Conservation (phyloP, 1,140 invertebrate species). For the Polypedilum vanderplanki region DNA sequence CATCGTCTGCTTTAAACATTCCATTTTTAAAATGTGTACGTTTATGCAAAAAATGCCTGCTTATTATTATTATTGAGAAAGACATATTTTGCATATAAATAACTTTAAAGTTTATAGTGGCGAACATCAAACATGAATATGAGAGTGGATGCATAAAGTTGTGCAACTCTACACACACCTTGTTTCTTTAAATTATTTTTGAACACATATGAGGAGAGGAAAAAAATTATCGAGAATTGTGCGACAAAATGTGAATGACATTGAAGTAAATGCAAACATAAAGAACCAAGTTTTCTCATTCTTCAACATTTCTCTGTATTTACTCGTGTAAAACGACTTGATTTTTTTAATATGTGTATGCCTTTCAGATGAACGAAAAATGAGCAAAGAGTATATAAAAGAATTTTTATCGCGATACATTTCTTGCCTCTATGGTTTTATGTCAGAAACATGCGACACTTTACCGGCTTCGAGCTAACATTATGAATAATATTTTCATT, state of each 20-base stretch:
- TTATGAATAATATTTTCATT: conserved; percentile 7
- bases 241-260: conserved; percentile 16
- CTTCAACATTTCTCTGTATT: background rate
- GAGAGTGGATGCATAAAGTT: too few species aligned
- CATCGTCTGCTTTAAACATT: too few species aligned
- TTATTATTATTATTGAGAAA: background rate
- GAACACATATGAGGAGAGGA: background rate
- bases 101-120: background rate
- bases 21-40: too few species aligned
- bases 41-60: background rate
- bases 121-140: background rate
- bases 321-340: background rate
- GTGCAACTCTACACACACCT: background rate
- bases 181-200: background rate
- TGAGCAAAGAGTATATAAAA: background rate
- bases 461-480: background rate
- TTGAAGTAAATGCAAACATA: conserved; percentile 2
- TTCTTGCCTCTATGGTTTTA: background rate
- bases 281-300: conserved; percentile 1
- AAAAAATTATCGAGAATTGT: background rate
- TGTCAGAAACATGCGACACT: background rate
- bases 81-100: conserved; percentile 19
- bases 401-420: conserved; percentile 12
- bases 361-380: background rate
- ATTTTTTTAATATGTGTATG: background rate